Base-by-base conservation (phyloP, 2,888 invertebrate species). In the Linnaemya vulpina region DNA sequence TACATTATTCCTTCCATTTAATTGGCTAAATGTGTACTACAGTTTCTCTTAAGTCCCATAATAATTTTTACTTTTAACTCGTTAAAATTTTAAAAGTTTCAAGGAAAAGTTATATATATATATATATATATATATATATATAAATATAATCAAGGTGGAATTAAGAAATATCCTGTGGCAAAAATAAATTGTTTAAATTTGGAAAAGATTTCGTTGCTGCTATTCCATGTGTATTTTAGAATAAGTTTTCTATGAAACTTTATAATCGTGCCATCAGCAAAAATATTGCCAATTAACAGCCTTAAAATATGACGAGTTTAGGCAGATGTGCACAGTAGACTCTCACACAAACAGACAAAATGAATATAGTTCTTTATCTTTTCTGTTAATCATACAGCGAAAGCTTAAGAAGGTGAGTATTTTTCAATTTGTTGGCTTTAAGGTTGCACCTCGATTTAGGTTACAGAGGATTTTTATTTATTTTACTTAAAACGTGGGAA, bases 11-110 rank as follows among this genome's bases (percentile, higher is more conserved):
- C 10, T 67, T 40, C 62, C 62, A 38, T 20, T 17, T 60, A 84
- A 81, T 84, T 84, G 84, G 46, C 58, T 74, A 71, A 77, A 85
- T 81, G 81, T 82, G 70, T 82, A 74, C 60, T 43, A 58, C n/a
- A 35, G 20, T 62, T 58, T 65, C 58, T 55, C 3, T 13, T 13
- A 60, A 68, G 35, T 67, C 55, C 25, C 17, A 35, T 58, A 20
- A 51, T 40, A 73, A 71, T 79, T 46, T 55, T 22, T 63, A 51
- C 51, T 73, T 67, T 67, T 22, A 73, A 73, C 67, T 71, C 60
- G 60, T 76, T 67, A 55, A 76, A 80, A 73, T 73, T 67, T 76
- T 10, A 70, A 70, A 78, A 62, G 17, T 62, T 62, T n/a, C 30
- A 51, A 40, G 30, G 53, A 51, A 62, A 53, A 30, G 15, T 35